Evolutionary conservation across 2,797 vertebrate species (phyloP), one percentile per base, ranked within the genome.

Genomic region (Sebastes oblongus): DNA sequence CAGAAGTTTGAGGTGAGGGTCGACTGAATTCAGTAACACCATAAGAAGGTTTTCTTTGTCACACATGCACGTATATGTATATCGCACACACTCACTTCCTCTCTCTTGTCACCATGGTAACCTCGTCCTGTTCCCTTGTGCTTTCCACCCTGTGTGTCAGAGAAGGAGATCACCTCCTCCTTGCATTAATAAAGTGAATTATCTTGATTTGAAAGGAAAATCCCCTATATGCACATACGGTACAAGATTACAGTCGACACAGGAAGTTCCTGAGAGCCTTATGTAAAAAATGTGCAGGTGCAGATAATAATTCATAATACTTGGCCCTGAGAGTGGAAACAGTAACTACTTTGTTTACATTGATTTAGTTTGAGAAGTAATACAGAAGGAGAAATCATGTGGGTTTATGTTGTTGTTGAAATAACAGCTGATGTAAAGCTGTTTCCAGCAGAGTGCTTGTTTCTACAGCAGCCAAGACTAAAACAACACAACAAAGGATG

Each of bases 1-100:
- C 97, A 99, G 92, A 99, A 98, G 91, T 99, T 99, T 84, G 98
- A 99, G 97, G 98, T 99, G 85, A 96, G 96, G 13, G 8, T 16
- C 9, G 16, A 60, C 36, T 34, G 36, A 74, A 3, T 30, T 62
- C 5, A 25, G 30, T 61, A 60, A 60, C 25, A 32, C 8, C 64
- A 14, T 10, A 14, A 12, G 18, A 27, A 8, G 24, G 12, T 77
- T 50, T 59, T 59, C n/a, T 74, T 30, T 70, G 24, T 61, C 52
- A n/a, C 52, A 32, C 16, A 32, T n/a, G 24, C 18, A 75, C 30
- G 42, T n/a, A 2, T 55, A 2, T 65, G 16, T 66, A 3, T 54
- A 32, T 62, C 58, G n/a, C 50, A 24, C 50, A 18, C 50, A 34
- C 54, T 55, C n/a, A 55, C 2, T 66, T 61, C 59, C 52, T 75